These are phyloP conservation scores for Neopipo cinnamomea DNA, from an alignment of 2,113 vertebrate species.

Conservation along the genomic window DNA sequence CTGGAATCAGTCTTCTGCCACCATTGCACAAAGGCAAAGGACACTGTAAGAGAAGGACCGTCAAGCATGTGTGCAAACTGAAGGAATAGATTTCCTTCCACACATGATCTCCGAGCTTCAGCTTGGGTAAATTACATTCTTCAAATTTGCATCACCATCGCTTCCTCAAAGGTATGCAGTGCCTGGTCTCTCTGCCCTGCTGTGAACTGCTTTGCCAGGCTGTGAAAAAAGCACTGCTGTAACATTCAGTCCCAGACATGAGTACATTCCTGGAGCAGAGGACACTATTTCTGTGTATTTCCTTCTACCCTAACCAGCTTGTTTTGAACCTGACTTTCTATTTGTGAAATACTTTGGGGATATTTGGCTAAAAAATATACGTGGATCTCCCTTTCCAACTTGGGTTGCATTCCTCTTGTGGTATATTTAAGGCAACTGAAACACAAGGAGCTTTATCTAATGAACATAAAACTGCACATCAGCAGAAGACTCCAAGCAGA, in stretches of 20 bases:
- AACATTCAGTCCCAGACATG: constrained; percentile 35
- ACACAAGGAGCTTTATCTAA: not conserved
- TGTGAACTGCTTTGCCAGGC: not conserved
- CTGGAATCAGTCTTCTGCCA: not conserved
- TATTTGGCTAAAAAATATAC: not conserved
- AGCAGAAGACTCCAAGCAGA: not conserved
- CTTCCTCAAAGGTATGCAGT: not conserved
- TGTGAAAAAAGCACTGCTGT: not conserved
- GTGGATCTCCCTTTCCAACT: not conserved
- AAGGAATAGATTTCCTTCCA: not conserved
- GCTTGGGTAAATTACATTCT: not conserved
- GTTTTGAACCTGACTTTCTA: constrained; percentile 15
- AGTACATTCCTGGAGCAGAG: constrained; percentile 25
- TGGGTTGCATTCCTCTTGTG: not conserved
- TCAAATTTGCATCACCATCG: not conserved
- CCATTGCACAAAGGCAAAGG: not conserved
- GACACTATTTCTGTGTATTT: constrained; percentile 9
- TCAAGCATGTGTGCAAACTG: not conserved
- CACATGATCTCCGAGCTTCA: not conserved
- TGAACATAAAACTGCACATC: not conserved
- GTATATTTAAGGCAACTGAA: not conserved
- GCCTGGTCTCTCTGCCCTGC: not conserved
- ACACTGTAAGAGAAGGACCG: not conserved
- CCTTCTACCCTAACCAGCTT: not conserved
- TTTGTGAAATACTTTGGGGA: constrained; percentile 1